Base-by-base conservation (phyloP, 2,113 vertebrate genomes). In the Gymnocephalus cernua region DNA sequence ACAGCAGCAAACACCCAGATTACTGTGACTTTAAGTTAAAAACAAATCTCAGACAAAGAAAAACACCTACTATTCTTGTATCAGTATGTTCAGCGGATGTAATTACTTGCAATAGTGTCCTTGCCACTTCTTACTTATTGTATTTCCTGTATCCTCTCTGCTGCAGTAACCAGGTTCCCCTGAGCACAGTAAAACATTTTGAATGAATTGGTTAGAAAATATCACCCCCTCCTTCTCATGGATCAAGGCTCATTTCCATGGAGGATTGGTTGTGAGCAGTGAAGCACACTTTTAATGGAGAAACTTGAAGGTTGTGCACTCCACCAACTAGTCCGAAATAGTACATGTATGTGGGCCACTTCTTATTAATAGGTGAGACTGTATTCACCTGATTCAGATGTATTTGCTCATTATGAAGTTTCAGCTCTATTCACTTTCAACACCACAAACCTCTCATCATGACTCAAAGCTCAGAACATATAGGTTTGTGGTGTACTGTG, bases 361-460 rank as follows among this genome's bases (percentile, higher is more conserved):
- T 77, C 57, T 71, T 85, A 83, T 87, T 81, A 88, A 84, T 71
- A 70, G 85, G 83, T 79, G 70, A 86, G 83, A 68, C 74, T 85
- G 67, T 48, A n/a, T n/a, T n/a, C n/a, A 73, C 81, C 79, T 79
- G 82, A 89, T 85, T 88, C 82, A 77, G 85, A 85, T 89, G 88
- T 80, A 86, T 64, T 29, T 58, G 69, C 84, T 91, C 89, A 89
- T 91, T 89, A 90, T 87, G 86, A 88, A 86, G 86, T 86, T 87
- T 83, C 75, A 47, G 78, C 64, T 74, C 58, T 53, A 70, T 48
- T 86, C 72, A 63, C 73, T 88, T 83, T 62, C 77, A 85, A 72
- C 71, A 77, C 59, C 75, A 66, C 83, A 76, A 77, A 68, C 81
- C 66, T 84, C 83, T 78, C 87, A 89, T 85, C 23, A 75, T 51